Percentiles rank a stretch among this genome's conserved stretches.
Conservation (phyloP, 1,140 invertebrate genomes). For the Cecropterus lyciades region DNA sequence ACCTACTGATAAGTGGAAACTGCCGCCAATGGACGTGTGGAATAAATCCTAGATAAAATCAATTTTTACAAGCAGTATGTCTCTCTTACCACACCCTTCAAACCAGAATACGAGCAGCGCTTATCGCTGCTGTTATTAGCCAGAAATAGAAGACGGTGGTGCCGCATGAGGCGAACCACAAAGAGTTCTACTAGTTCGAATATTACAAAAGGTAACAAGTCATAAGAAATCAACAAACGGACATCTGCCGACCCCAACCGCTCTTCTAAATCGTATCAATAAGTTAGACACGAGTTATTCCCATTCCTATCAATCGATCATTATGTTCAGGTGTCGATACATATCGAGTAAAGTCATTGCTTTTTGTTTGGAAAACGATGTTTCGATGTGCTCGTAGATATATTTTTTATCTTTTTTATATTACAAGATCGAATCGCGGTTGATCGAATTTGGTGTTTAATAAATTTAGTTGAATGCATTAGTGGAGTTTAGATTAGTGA, state of each 20-base stretch:
- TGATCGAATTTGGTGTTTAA: slow-evolving; percentile 26
- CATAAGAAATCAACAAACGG: slow-evolving; percentile 47
- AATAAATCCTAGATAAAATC: too few relatives aligned
- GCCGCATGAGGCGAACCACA: too few relatives aligned
- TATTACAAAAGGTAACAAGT: not conserved
- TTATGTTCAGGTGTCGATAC: slow-evolving; percentile 40
- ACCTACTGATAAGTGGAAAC: too few relatives aligned
- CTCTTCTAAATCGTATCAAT: slow-evolving; percentile 57
- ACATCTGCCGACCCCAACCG: slow-evolving; percentile 65
- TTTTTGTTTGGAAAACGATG: slow-evolving; percentile 38
- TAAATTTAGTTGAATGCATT: slow-evolving; percentile 1
- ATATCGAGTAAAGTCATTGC: slow-evolving; percentile 34
- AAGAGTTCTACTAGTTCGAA: too few relatives aligned
- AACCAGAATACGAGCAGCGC: too few relatives aligned
- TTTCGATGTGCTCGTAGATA: slow-evolving; percentile 19
- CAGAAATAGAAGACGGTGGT: too few relatives aligned
- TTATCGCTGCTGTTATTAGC: too few relatives aligned
- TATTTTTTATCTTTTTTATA: slow-evolving; percentile 33
- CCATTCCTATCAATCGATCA: slow-evolving; percentile 54
- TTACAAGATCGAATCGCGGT: slow-evolving; percentile 35
- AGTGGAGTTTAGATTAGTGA: too few relatives aligned
- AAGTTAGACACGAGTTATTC: slow-evolving; percentile 50
- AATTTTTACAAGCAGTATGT: too few relatives aligned
- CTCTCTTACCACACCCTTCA: too few relatives aligned
- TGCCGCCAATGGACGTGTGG: too few relatives aligned